Conservation (phyloP, 2,888 invertebrate species). For the Flexamia atlantica region DNA sequence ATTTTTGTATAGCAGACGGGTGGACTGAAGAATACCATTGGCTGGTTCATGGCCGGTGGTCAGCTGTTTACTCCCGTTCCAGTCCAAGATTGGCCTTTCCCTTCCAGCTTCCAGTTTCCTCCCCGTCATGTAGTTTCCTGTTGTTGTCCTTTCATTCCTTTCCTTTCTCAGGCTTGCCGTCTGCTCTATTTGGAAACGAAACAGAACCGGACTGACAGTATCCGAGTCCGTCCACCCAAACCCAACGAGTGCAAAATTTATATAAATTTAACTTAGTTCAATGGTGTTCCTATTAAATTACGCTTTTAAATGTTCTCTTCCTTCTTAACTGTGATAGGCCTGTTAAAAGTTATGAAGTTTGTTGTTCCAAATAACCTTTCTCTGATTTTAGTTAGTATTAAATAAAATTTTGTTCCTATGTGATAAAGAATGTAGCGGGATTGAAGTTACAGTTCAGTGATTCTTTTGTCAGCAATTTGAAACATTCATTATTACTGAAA, state of each 20-base stretch:
- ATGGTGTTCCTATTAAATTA: neutral
- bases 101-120: neutral
- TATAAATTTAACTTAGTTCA: neutral
- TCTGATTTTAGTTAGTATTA: too few relatives aligned
- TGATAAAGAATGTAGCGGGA: conserved; percentile 38
- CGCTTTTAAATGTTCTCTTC: neutral
- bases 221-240: neutral
- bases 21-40: too few relatives aligned
- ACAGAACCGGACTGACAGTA: too few relatives aligned
- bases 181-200: conserved; percentile 10
- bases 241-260: neutral
- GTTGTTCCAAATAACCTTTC: too few relatives aligned
- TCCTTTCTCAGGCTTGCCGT: neutral
- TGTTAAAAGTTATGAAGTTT: too few relatives aligned
- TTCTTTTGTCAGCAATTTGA: conserved; percentile 40
- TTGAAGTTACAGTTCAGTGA: conserved; percentile 31
- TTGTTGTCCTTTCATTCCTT: neutral
- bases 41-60: neutral
- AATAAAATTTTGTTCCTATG: too few relatives aligned
- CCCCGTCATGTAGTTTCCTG: neutral
- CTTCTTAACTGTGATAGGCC: conserved; percentile 2
- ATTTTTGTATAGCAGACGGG: too few relatives aligned
- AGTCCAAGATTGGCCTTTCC: conserved; percentile 5
- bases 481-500: neutral
- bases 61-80: conserved; percentile 26